Evolutionary conservation across 2,888 invertebrate species (phyloP), one percentile per base, ranked within the genome.

Genomic region (Netelia virgata): DNA sequence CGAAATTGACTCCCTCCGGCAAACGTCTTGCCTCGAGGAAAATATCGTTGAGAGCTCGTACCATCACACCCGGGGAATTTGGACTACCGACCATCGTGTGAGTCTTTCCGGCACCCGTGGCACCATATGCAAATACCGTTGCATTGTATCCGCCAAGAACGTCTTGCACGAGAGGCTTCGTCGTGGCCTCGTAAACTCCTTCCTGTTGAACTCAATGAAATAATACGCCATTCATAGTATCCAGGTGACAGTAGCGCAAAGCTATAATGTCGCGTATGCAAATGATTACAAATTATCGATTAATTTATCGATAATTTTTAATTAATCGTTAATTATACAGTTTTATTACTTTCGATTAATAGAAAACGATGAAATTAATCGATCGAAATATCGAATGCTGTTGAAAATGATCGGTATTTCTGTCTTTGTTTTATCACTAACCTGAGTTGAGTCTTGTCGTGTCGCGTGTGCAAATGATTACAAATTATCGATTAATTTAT

Each of bases 101-200:
- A 0, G 98, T 98, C 94, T 98, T 98, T 43, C 98, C 98, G 3
- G 98, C 97, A 0, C 98, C 98, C 53, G 98, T 98, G 3, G 98
- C 97, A 5, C 98, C 98, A 92, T 98, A 99, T 0, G 99, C 99
- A 94, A 99, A 99, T 36, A 99, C 98, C 0, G 99, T 98, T 0
- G 98, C 99, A 90, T 98, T 98, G 92, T 97, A 98, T 0, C 99
- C 99, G 82, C 86, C 95, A 41, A 99, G 94, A 0, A 99, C 97
- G 90, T 97, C 98, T 61, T 96, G 96, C 1, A 99, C 98, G 18
- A 99, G 94, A 18, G 97, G 96, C 73, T 97, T 97, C 28, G 98
- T 97, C 0, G 98, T 98, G 5, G 96, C 96, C 83, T 96, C 96
- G 94, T 99, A 99, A 0, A 99, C 98, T 72, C 97, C 96, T 91